Conservation (phyloP, 2,888 invertebrate species). For the Eutolmus rufibarbis region DNA sequence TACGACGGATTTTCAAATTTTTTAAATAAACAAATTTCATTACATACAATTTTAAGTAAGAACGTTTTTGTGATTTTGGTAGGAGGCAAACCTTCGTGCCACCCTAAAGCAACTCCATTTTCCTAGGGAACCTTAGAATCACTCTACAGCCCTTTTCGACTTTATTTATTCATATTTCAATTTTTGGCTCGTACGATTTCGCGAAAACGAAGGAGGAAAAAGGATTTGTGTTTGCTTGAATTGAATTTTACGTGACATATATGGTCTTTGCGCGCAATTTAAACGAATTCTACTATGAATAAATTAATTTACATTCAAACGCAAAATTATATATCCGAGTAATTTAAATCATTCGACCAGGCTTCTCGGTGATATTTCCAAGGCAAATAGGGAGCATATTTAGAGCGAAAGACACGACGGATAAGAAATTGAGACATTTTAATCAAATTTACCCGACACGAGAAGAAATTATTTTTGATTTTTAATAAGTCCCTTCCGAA, state of each 20-base stretch:
- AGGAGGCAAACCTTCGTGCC: background rate
- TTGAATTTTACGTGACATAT: constrained; percentile 25
- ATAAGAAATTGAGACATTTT: background rate
- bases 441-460: background rate
- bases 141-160: background rate
- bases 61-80: background rate
- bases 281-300: background rate
- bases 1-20: background rate
- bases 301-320: constrained; percentile 31
- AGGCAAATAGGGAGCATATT: background rate
- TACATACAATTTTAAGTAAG: constrained; percentile 31
- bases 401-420: background rate
- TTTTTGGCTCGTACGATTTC: background rate
- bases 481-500: background rate
- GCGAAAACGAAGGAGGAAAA: background rate
- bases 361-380: background rate
- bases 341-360: background rate
- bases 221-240: constrained; percentile 21
- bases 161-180: constrained; percentile 34
- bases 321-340: constrained; percentile 8
- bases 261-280: background rate
- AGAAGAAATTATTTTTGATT: background rate
- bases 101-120: background rate
- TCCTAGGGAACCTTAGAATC: background rate
- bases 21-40: constrained; percentile 45